Conservation (phyloP, 92 coral and sea anemone species). For the Nematostella vectensis region DNA sequence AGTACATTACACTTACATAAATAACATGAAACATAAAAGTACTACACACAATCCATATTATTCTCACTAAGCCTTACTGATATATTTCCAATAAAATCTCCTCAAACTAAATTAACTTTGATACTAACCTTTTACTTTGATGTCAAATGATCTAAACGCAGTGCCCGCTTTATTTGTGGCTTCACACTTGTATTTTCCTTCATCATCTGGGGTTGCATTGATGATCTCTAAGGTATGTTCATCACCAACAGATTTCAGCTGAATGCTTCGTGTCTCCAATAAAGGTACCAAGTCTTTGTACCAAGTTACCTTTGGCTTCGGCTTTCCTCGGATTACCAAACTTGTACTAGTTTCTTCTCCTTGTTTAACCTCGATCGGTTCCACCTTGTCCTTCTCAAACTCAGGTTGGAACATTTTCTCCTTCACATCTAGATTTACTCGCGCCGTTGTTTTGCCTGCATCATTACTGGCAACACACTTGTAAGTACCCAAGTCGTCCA, state of each 20-base stretch:
- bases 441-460: slow-evolving; percentile 46
- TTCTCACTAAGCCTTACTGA: too few species aligned
- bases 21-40: too few species aligned
- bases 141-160: slow-evolving; percentile 63
- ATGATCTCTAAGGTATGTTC: slow-evolving; percentile 41
- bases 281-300: slow-evolving; percentile 51
- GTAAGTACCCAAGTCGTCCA: slow-evolving; percentile 66
- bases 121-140: slow-evolving; percentile 75
- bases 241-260: slow-evolving; percentile 59
- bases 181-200: slow-evolving; percentile 86
- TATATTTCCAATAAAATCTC: too few species aligned
- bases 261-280: slow-evolving; percentile 44
- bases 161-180: slow-evolving; percentile 78
- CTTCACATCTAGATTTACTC: slow-evolving; percentile 39
- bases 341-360: slow-evolving; percentile 54
- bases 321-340: slow-evolving; percentile 53
- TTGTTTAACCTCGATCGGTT: slow-evolving; percentile 41
- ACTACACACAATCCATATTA: too few species aligned
- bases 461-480: slow-evolving; percentile 76
- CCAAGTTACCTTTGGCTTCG: slow-evolving; percentile 74
- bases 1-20: too few species aligned
- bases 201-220: slow-evolving; percentile 51
- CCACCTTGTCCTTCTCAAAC: slow-evolving; percentile 28
- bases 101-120: too few species aligned
- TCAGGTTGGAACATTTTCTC: slow-evolving; percentile 49